phyloP scores from a whole-genome alignment of 2,113 vertebrate species.

The Hylia prasina region DNA sequence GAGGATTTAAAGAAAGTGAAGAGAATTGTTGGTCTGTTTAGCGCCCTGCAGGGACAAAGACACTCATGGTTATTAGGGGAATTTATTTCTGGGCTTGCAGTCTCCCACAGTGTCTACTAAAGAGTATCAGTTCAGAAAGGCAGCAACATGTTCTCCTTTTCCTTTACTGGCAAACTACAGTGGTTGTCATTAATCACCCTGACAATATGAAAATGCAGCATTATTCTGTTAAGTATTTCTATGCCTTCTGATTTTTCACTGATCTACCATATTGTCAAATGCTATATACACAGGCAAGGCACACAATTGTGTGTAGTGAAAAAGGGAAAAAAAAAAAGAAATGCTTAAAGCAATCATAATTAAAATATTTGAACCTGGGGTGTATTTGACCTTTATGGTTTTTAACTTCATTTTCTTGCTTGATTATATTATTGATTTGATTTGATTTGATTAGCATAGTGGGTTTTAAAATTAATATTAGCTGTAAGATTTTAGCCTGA shows the following conservation, averaged over 20 bases:
- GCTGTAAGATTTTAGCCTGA: not conserved
- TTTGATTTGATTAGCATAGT: not conserved
- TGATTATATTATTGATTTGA: not conserved
- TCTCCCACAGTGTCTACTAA: not conserved
- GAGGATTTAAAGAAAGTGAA: not conserved
- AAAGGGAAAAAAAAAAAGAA: not conserved
- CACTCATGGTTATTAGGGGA: not conserved
- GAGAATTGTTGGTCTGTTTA: not conserved
- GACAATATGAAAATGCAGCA: not conserved
- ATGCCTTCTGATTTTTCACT: not conserved
- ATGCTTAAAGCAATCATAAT: not conserved
- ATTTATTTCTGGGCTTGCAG: constrained; percentile 30
- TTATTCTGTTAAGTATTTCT: not conserved
- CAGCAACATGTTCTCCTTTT: not conserved
- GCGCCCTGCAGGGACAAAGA: not conserved
- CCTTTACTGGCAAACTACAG: not conserved
- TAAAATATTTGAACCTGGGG: not conserved
- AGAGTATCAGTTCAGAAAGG: not conserved
- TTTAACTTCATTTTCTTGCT: not conserved
- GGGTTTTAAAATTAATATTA: not conserved
- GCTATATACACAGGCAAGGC: not conserved
- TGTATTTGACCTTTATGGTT: not conserved
- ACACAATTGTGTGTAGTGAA: not conserved
- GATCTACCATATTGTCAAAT: not conserved
- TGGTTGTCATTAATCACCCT: not conserved